Evolutionary conservation across 2,113 vertebrate genomes (phyloP).

Genomic region (Cinclus cinclus): DNA sequence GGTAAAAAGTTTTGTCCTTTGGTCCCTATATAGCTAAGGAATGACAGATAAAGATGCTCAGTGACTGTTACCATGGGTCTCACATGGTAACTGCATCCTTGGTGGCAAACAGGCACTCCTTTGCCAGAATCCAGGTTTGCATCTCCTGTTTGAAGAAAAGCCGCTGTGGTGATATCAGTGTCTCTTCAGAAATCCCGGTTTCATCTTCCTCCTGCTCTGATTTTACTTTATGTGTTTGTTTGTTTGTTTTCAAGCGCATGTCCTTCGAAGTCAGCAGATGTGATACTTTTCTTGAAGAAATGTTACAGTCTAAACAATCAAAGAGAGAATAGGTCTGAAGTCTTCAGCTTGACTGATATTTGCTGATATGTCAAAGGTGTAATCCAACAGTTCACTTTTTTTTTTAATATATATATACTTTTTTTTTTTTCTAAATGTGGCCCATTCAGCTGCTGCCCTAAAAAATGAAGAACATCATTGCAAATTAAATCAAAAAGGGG

Average conservation of each 20-base stretch:
- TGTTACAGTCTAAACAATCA: constrained; percentile 82
- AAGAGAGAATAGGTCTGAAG: constrained; percentile 82
- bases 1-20: constrained; percentile 99
- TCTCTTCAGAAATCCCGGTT: constrained; percentile 77
- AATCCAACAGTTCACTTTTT: constrained; percentile 79
- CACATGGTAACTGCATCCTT: constrained; percentile 84
- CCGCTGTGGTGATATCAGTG: constrained; percentile 75
- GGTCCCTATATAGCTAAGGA: constrained; percentile 99
- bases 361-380: constrained; percentile 86
- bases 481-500: constrained; percentile 72
- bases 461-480: constrained; percentile 81
- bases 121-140: constrained; percentile 74
- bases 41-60: constrained; percentile 96
- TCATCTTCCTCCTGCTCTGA: constrained; percentile 72
- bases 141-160: constrained; percentile 76
- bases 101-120: constrained; percentile 94
- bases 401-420: constrained; percentile 75
- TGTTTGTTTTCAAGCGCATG: constrained; percentile 73
- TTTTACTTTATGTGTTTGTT: constrained; percentile 70
- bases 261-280: constrained; percentile 80
- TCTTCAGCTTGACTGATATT: constrained; percentile 84
- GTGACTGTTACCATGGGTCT: constrained; percentile 84
- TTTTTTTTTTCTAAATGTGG: constrained; percentile 82
- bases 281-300: constrained; percentile 83
- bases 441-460: constrained; percentile 88